Conservation (phyloP, 2,797 vertebrate species). For the Rhincodon typus region DNA sequence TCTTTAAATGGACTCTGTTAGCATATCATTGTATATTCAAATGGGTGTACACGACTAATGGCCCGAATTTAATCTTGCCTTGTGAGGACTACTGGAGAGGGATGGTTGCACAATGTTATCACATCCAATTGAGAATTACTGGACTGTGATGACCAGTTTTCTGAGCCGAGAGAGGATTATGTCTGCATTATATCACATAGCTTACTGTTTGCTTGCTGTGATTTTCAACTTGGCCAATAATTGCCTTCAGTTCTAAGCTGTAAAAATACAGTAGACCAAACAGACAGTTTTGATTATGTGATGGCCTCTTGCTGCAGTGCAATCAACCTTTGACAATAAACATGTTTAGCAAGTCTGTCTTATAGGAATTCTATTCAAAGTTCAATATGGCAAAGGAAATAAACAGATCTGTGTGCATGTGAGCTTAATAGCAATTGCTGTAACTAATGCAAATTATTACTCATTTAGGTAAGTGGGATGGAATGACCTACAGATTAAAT, state of each 20-base stretch:
- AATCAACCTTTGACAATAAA: not conserved
- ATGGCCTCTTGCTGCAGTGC: not conserved
- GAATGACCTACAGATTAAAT: conserved; percentile 32
- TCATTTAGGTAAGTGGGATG: conserved; percentile 20
- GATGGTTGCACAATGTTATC: conserved; percentile 41
- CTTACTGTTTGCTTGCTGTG: conserved; percentile 40
- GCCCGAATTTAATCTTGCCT: conserved; percentile 43
- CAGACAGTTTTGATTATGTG: not conserved
- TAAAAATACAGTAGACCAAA: not conserved
- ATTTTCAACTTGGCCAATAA: not conserved
- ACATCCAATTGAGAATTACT: conserved; percentile 47
- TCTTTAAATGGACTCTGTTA: conserved; percentile 48
- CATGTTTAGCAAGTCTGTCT: not conserved
- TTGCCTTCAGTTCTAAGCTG: not conserved
- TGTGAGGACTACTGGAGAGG: conserved; percentile 37
- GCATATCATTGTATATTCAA: conserved; percentile 45
- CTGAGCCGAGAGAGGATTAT: conserved; percentile 44
- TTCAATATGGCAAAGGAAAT: not conserved
- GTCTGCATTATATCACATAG: conserved; percentile 41
- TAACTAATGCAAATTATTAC: conserved; percentile 7
- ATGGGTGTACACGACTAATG: conserved; percentile 39
- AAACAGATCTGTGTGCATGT: not conserved
- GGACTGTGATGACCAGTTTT: conserved; percentile 43
- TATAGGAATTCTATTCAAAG: not conserved
- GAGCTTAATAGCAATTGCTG: conserved; percentile 22